Conservation (phyloP, 2,888 invertebrate genomes). For the Noctua janthe region DNA sequence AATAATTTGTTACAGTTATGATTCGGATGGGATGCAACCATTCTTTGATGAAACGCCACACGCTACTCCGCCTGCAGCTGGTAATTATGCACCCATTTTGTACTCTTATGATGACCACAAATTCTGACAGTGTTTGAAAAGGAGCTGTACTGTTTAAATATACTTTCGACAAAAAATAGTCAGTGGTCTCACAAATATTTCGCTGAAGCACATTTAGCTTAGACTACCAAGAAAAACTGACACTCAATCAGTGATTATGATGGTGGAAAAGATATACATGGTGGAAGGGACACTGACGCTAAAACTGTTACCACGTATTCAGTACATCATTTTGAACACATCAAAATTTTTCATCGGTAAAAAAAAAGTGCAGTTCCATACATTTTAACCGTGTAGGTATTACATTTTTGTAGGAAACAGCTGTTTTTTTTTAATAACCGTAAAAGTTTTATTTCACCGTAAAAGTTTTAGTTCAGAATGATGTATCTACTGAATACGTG, state of each 20-base stretch:
- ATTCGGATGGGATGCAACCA: slow-evolving; percentile 89
- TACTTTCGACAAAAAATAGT: neutral
- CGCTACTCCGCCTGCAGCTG: slow-evolving; percentile 87
- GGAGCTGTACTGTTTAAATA: neutral
- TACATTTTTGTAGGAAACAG: too few relatives aligned
- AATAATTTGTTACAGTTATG: slow-evolving; percentile 79
- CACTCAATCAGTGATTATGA: neutral
- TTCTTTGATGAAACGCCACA: slow-evolving; percentile 89
- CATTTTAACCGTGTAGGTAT: too few relatives aligned
- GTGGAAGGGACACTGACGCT: too few relatives aligned
- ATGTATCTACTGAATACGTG: too few relatives aligned
- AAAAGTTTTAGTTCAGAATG: too few relatives aligned
- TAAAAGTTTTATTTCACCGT: too few relatives aligned
- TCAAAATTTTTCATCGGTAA: too few relatives aligned
- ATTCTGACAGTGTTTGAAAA: neutral
- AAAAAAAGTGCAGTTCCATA: too few relatives aligned
- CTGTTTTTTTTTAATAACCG: too few relatives aligned
- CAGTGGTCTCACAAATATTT: neutral
- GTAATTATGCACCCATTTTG: slow-evolving; percentile 66
- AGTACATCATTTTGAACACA: too few relatives aligned
- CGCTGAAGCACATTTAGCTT: neutral
- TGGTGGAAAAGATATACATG: neutral
- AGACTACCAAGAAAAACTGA: neutral
- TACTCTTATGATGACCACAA: neutral
- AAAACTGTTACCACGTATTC: too few relatives aligned